phyloP scores from a whole-genome alignment of 1,140 invertebrate species.

The Battus philenor region DNA sequence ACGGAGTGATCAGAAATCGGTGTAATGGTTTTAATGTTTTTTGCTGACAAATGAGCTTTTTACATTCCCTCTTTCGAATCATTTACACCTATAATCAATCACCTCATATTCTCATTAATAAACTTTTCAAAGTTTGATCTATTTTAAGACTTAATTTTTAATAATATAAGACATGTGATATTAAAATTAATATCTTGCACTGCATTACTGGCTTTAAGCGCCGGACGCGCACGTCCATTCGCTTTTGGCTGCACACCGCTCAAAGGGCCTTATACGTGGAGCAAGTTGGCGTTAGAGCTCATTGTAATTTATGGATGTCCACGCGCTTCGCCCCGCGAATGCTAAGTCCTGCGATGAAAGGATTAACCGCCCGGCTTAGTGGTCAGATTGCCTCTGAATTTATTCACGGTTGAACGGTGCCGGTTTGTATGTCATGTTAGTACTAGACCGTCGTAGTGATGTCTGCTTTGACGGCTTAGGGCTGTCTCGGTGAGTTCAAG shows the following conservation, averaged over 20 bases:
- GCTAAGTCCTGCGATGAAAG: constrained; percentile 47
- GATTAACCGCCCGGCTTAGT: constrained; percentile 37
- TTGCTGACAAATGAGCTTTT: no score
- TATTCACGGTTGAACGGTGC: background rate
- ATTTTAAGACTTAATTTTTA: no score
- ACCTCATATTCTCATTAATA: no score
- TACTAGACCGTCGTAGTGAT: background rate
- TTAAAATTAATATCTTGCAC: constrained; percentile 9
- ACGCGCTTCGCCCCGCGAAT: constrained; percentile 38
- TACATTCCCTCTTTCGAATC: no score
- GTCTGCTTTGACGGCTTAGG: background rate
- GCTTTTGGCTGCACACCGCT: constrained; percentile 40
- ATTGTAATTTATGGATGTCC: constrained; percentile 65
- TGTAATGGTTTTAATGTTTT: no score
- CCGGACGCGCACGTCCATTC: constrained; percentile 57
- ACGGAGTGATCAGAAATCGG: no score
- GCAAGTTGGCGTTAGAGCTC: constrained; percentile 44
- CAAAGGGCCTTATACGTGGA: constrained; percentile 43
- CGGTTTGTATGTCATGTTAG: constrained; percentile 6
- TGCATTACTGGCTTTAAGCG: constrained; percentile 14
- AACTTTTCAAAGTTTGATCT: no score
- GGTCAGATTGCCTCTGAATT: constrained; percentile 6
- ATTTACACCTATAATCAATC: no score
- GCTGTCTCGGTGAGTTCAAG: no score
- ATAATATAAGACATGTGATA: background rate